These are phyloP conservation scores for Manduca sexta DNA, from an alignment of 1,140 invertebrate species.

Conservation along the genomic window DNA sequence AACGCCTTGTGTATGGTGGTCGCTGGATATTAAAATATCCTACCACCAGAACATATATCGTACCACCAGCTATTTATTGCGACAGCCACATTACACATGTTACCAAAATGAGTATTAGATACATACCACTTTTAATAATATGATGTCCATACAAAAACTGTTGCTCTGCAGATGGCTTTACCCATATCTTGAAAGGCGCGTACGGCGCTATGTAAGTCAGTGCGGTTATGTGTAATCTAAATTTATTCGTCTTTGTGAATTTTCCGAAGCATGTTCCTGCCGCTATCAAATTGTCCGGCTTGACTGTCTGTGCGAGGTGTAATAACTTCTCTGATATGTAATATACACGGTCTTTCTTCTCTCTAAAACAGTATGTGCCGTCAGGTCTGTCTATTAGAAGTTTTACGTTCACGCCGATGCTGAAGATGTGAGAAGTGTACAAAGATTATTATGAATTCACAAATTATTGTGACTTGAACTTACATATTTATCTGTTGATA, in stretches of 20 bases:
- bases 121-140: conserved; percentile 83
- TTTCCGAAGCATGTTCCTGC: conserved; percentile 99
- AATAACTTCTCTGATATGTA: conserved; percentile 91
- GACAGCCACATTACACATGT: too few relatives aligned
- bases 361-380: conserved; percentile 96
- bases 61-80: too few relatives aligned
- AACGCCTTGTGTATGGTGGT: too few relatives aligned
- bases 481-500: too few relatives aligned
- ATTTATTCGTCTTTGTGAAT: conserved; percentile 97
- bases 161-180: conserved; percentile 97
- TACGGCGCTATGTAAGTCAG: conserved; percentile 98
- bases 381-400: conserved; percentile 96
- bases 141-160: conserved; percentile 99
- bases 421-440: conserved; percentile 60
- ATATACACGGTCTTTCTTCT: conserved; percentile 94
- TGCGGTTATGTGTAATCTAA: conserved; percentile 95
- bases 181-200: conserved; percentile 97
- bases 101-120: background rate
- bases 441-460: background rate
- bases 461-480: conserved; percentile 4
- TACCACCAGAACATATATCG: too few relatives aligned
- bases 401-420: conserved; percentile 97
- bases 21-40: too few relatives aligned
- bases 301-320: conserved; percentile 82
- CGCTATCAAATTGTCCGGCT: conserved; percentile 86